phyloP scores from a whole-genome alignment of 1,140 invertebrate genomes.

The Pogonomyrmex barbatus region DNA sequence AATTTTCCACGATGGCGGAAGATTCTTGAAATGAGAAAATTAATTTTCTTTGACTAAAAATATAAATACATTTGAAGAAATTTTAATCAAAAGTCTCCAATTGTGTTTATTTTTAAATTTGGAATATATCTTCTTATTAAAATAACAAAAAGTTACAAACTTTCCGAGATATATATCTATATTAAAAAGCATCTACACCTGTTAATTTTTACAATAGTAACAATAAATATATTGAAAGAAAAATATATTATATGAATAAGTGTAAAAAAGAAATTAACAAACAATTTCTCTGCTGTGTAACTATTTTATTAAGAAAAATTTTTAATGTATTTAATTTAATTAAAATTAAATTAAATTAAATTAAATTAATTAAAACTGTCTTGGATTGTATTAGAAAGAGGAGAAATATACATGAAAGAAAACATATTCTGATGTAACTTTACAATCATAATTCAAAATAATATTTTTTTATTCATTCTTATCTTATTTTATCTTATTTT shows the following conservation, averaged over 20 bases:
- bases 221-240: no score
- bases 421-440: background rate
- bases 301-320: background rate
- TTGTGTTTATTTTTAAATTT: background rate
- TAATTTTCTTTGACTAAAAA: background rate
- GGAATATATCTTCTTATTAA: background rate
- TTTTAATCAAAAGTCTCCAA: background rate
- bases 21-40: background rate
- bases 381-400: background rate
- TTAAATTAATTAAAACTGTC: background rate
- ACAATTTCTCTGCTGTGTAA: background rate
- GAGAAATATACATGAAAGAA: background rate
- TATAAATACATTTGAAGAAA: background rate
- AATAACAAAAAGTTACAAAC: background rate
- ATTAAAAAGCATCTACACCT: background rate
- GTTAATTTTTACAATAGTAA: background rate
- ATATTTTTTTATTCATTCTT: background rate
- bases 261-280: background rate
- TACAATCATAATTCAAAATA: constrained; percentile 8
- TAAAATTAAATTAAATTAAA: background rate
- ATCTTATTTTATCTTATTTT: constrained; percentile 36
- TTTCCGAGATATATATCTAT: background rate
- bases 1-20: background rate
- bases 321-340: background rate
- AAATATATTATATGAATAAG: background rate